These are phyloP conservation scores for Sinella curviseta DNA, from an alignment of 1,140 invertebrate species.

Conservation along the genomic window DNA sequence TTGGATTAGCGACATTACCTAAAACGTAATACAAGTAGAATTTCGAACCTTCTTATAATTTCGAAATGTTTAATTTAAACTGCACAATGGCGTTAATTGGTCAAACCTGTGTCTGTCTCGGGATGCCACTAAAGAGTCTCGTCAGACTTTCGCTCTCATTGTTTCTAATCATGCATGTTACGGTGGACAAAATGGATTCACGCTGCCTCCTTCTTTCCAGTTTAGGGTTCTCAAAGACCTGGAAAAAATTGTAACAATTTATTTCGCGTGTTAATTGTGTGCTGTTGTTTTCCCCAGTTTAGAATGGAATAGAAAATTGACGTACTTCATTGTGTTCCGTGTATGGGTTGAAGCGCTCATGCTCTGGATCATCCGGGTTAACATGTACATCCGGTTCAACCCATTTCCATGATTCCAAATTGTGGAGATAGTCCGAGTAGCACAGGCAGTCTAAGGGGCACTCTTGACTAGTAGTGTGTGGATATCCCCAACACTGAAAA, in stretches of 20 bases:
- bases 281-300: not conserved
- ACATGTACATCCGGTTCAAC: conserved; percentile 32
- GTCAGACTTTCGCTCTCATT: conserved; percentile 53
- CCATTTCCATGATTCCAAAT: conserved; percentile 47
- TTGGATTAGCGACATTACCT: conserved; percentile 61
- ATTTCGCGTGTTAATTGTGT: not conserved
- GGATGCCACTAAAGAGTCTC: conserved; percentile 57
- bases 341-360: conserved; percentile 40
- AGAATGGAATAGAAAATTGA: too few relatives aligned
- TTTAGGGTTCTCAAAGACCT: conserved; percentile 43
- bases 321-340: conserved; percentile 46
- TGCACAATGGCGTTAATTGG: not conserved
- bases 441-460: conserved; percentile 47
- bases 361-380: conserved; percentile 28
- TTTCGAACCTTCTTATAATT: too few relatives aligned
- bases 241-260: not conserved
- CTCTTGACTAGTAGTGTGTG: not conserved
- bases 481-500: not conserved
- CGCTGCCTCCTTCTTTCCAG: not conserved
- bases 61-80: not conserved
- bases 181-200: conserved; percentile 57
- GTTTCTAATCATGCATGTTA: conserved; percentile 62
- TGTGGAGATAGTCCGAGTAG: conserved; percentile 39
- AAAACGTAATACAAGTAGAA: conserved; percentile 46
- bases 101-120: conserved; percentile 60